These are phyloP conservation scores for Bubo scandiacus DNA, from an alignment of 2,113 vertebrate species.

Conservation along the genomic window DNA sequence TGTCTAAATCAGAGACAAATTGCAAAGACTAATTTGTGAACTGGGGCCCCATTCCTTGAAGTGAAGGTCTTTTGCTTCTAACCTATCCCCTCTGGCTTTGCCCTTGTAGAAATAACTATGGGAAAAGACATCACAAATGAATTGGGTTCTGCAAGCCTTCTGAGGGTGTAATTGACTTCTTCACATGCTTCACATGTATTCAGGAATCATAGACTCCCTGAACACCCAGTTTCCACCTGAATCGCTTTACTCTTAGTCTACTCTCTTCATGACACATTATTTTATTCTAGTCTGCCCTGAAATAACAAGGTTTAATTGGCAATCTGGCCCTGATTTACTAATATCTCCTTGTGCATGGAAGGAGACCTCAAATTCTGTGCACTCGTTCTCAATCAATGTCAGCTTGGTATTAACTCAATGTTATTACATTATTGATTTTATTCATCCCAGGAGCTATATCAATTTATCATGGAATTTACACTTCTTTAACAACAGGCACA, in stretches of 20 bases:
- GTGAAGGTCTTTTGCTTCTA: neutral
- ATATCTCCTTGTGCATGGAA: slow-evolving; percentile 34
- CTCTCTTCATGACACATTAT: neutral
- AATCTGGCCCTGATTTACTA: slow-evolving; percentile 44
- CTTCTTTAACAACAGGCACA: slow-evolving; percentile 43
- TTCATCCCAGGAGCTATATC: slow-evolving; percentile 39
- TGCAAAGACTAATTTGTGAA: neutral
- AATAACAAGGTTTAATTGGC: slow-evolving; percentile 47
- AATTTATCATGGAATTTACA: slow-evolving; percentile 57
- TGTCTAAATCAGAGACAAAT: neutral
- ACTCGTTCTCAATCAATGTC: slow-evolving; percentile 40
- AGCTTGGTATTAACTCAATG: slow-evolving; percentile 41
- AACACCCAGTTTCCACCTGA: neutral
- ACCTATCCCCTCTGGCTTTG: neutral
- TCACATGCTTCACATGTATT: neutral
- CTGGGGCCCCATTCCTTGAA: neutral
- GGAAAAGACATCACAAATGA: neutral
- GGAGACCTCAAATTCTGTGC: slow-evolving; percentile 40
- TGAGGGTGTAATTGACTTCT: neutral
- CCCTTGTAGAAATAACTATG: neutral
- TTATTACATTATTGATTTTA: slow-evolving; percentile 59
- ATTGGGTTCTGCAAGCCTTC: neutral
- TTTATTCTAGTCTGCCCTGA: slow-evolving; percentile 34
- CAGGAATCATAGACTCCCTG: neutral
- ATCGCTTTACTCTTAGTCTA: neutral